phyloP scores from a whole-genome alignment of 2,113 vertebrate species.

The Solenodon paradoxus region DNA sequence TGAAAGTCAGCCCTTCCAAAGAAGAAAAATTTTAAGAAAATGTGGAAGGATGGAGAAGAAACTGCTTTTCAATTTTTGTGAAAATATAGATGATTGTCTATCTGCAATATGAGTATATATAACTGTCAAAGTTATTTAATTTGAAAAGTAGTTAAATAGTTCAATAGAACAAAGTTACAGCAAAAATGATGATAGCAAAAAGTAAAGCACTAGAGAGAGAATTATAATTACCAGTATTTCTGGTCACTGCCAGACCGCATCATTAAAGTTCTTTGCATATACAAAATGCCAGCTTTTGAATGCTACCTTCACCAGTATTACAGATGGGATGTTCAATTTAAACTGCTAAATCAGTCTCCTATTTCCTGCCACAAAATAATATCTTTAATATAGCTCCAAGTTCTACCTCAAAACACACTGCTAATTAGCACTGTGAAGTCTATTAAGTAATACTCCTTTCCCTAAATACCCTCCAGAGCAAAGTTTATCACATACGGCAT shows the following conservation, averaged over 20 bases:
- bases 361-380: not conserved
- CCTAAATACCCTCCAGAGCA: not conserved
- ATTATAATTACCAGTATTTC: not conserved
- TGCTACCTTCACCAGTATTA: not conserved
- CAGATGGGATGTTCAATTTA: not conserved
- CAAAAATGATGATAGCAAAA: not conserved
- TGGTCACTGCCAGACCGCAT: too few relatives aligned
- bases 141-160: not conserved
- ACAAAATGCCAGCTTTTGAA: not conserved
- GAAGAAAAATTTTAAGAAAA: not conserved
- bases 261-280: not conserved
- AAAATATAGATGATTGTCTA: not conserved
- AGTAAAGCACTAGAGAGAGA: not conserved
- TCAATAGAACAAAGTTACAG: not conserved
- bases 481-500: slow-evolving; percentile 81
- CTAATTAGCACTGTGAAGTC: not conserved
- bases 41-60: not conserved
- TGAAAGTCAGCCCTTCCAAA: not conserved
- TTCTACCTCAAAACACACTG: not conserved
- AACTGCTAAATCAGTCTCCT: not conserved
- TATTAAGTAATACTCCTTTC: not conserved
- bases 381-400: not conserved
- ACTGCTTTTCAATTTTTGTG: not conserved
- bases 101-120: not conserved
- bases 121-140: not conserved